These are phyloP conservation scores for Heliconius melpomene DNA, from an alignment of 1,140 invertebrate species.

Conservation along the genomic window DNA sequence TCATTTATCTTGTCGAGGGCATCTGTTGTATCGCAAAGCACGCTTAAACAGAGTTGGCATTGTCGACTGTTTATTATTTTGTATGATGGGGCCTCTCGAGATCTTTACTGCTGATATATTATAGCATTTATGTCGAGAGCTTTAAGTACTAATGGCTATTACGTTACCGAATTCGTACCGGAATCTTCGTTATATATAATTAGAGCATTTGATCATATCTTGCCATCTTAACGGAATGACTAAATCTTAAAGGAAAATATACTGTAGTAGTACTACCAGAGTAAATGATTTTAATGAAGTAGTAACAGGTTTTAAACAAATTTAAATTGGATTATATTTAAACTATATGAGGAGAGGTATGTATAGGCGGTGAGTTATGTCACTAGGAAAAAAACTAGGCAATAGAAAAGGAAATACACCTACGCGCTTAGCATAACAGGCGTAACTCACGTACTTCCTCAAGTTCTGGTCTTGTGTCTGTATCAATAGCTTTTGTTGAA, in stretches of 20 bases:
- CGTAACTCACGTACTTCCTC: constrained; percentile 48
- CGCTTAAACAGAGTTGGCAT: constrained; percentile 52
- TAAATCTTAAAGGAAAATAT: constrained; percentile 20
- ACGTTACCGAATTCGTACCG: constrained; percentile 14
- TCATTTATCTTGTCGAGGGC: constrained; percentile 52
- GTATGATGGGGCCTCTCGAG: constrained; percentile 21
- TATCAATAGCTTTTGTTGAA: constrained; percentile 28
- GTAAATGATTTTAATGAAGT: background rate
- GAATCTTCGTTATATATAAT: constrained; percentile 51
- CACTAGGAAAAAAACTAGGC: constrained; percentile 48
- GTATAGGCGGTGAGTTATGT: constrained; percentile 45
- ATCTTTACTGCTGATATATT: constrained; percentile 17
- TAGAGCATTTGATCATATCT: constrained; percentile 56
- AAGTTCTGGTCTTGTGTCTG: constrained; percentile 29
- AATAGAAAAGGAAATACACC: constrained; percentile 48
- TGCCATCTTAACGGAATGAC: constrained; percentile 58
- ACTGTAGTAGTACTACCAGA: no score
- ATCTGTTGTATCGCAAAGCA: constrained; percentile 54
- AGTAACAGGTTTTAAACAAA: background rate
- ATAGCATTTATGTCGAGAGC: constrained; percentile 19
- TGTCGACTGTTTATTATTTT: constrained; percentile 44
- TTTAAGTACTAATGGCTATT: constrained; percentile 19
- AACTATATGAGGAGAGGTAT: constrained; percentile 24
- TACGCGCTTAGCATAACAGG: constrained; percentile 40
- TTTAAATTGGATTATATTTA: background rate